Conservation (phyloP, 2,888 invertebrate genomes). For the Stenodema calcarata region DNA sequence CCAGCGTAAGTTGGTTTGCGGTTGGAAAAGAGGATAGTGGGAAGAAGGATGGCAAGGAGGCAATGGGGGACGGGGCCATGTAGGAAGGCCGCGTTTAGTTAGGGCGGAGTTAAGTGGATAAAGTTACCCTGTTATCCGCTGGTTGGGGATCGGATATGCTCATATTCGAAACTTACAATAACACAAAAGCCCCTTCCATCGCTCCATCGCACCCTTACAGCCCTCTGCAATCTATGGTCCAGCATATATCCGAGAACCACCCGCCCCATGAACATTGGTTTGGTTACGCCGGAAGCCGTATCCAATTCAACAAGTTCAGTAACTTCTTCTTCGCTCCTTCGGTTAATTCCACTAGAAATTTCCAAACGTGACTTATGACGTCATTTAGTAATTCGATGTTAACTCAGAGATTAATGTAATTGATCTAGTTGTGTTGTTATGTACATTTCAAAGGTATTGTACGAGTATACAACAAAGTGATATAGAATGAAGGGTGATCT, state of each 20-base stretch:
- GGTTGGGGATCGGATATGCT: conserved; percentile 3
- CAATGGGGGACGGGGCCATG: background rate
- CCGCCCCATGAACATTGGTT: background rate
- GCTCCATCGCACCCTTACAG: background rate
- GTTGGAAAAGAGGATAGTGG: background rate
- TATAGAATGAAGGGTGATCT: too few species aligned
- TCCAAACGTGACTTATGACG: too few species aligned
- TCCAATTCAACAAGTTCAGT: too few species aligned
- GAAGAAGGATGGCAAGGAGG: background rate
- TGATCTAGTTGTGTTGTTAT: too few species aligned
- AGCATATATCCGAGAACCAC: background rate
- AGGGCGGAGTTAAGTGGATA: conserved; percentile 7
- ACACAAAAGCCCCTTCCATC: background rate
- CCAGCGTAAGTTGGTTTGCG: background rate
- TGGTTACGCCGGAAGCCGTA: too few species aligned
- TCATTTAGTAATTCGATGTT: too few species aligned
- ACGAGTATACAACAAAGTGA: too few species aligned
- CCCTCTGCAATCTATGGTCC: background rate
- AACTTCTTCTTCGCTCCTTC: too few species aligned
- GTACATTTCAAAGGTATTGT: too few species aligned
- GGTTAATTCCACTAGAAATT: too few species aligned
- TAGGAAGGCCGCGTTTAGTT: background rate
- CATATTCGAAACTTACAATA: conserved; percentile 21
- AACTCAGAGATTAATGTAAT: too few species aligned
- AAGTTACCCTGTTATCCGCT: background rate